Evolutionary conservation across 2,113 vertebrate species (phyloP).

Genomic region (Clinocottus analis): DNA sequence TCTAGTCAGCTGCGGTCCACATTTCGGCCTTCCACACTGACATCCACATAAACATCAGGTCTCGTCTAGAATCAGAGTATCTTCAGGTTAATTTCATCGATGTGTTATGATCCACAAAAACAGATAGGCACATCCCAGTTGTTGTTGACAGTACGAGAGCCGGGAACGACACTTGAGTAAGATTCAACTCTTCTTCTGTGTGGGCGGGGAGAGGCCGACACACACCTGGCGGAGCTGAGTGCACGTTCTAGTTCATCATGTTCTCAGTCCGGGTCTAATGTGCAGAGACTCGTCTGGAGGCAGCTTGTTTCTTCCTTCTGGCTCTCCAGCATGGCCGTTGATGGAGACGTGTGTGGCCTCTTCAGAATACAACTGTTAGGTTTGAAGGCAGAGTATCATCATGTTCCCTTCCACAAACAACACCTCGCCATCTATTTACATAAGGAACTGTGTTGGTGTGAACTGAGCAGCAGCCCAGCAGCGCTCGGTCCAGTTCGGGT

Average conservation of each 20-base stretch:
- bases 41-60: not conserved
- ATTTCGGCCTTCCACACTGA: not conserved
- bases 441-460: constrained; percentile 50
- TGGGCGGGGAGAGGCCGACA: not conserved
- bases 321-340: constrained; percentile 40
- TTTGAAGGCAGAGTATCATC: constrained; percentile 67
- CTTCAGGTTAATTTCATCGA: not conserved
- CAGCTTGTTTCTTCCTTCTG: constrained; percentile 3
- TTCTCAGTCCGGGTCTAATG: not conserved
- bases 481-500: constrained; percentile 23
- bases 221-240: not conserved
- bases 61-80: not conserved
- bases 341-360: constrained; percentile 39
- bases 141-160: not conserved
- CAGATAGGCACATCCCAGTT: not conserved
- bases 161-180: not conserved
- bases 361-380: constrained; percentile 68
- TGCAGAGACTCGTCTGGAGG: not conserved
- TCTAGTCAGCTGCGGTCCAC: not conserved
- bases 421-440: constrained; percentile 53
- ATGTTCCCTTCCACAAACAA: constrained; percentile 52
- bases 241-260: not conserved
- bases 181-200: not conserved
- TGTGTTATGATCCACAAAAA: not conserved
- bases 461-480: constrained; percentile 30